Conservation (phyloP, 1,140 invertebrate species). For the Maconellicoccus hirsutus region DNA sequence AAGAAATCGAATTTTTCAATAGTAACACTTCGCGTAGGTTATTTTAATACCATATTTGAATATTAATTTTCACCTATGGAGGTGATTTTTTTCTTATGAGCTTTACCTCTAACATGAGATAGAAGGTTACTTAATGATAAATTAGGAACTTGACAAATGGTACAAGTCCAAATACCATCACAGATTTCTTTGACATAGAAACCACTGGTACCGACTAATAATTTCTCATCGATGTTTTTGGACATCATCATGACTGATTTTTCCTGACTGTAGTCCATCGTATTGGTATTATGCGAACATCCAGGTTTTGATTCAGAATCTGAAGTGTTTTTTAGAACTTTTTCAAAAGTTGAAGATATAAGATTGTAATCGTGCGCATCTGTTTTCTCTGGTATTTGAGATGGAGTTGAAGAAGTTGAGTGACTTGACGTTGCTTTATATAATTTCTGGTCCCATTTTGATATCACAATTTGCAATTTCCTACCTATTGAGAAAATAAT, state of each 20-base stretch:
- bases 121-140: not conserved
- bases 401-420: too few relatives aligned
- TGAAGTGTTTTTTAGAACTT: too few relatives aligned
- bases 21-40: too few relatives aligned
- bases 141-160: not conserved
- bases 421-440: too few relatives aligned
- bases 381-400: too few relatives aligned
- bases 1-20: too few relatives aligned
- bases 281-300: not conserved
- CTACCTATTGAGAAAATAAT: not conserved
- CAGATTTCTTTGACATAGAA: not conserved
- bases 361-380: too few relatives aligned
- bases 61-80: too few relatives aligned
- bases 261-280: not conserved
- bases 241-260: not conserved
- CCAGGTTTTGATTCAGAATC: too few relatives aligned
- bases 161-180: not conserved
- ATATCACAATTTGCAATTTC: not conserved
- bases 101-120: not conserved
- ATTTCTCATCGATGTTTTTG: not conserved
- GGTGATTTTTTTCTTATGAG: not conserved
- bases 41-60: too few relatives aligned
- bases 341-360: too few relatives aligned
- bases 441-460: not conserved
- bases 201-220: not conserved